These are phyloP conservation scores for Podotricha telesiphe DNA, from an alignment of 2,888 invertebrate genomes.

Conservation along the genomic window DNA sequence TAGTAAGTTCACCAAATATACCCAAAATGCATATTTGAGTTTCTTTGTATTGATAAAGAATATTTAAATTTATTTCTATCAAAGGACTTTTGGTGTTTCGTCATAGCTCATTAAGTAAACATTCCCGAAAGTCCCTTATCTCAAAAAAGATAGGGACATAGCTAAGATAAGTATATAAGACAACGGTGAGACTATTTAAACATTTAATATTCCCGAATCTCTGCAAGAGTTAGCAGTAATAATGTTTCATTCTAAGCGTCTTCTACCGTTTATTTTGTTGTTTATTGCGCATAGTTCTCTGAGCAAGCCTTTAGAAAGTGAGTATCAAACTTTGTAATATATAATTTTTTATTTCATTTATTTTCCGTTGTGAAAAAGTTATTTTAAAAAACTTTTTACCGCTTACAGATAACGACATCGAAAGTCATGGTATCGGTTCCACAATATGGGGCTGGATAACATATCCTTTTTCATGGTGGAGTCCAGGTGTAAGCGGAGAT, in stretches of 20 bases:
- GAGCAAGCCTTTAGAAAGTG: slow-evolving; percentile 67
- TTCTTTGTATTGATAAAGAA: slow-evolving; percentile 13
- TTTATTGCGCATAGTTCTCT: slow-evolving; percentile 54
- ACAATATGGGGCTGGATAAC: slow-evolving; percentile 77
- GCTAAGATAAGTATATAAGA: slow-evolving; percentile 66
- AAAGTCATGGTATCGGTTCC: slow-evolving; percentile 68
- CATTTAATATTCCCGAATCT: slow-evolving; percentile 62
- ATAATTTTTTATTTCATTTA: neutral
- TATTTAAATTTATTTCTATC: slow-evolving; percentile 54
- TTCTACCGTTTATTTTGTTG: slow-evolving; percentile 56
- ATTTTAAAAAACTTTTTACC: slow-evolving; percentile 46
- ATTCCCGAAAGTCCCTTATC: slow-evolving; percentile 75
- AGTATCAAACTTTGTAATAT: slow-evolving; percentile 51
- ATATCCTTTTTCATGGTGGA: slow-evolving; percentile 77
- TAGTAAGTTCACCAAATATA: neutral
- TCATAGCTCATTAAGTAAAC: slow-evolving; percentile 76
- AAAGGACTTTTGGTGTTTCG: slow-evolving; percentile 61
- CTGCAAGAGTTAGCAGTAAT: slow-evolving; percentile 49
- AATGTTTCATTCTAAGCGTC: slow-evolving; percentile 59
- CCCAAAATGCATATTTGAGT: neutral
- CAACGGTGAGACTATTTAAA: slow-evolving; percentile 61
- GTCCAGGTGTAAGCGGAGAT: slow-evolving; percentile 51
- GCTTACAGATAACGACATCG: slow-evolving; percentile 66
- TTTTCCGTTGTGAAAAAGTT: slow-evolving; percentile 1
- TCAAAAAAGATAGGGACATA: slow-evolving; percentile 67